Evolutionary conservation across 2,113 vertebrate genomes (phyloP), one percentile per base, ranked within the genome.

Genomic region (Sinocyclocheilus rhinocerous): DNA sequence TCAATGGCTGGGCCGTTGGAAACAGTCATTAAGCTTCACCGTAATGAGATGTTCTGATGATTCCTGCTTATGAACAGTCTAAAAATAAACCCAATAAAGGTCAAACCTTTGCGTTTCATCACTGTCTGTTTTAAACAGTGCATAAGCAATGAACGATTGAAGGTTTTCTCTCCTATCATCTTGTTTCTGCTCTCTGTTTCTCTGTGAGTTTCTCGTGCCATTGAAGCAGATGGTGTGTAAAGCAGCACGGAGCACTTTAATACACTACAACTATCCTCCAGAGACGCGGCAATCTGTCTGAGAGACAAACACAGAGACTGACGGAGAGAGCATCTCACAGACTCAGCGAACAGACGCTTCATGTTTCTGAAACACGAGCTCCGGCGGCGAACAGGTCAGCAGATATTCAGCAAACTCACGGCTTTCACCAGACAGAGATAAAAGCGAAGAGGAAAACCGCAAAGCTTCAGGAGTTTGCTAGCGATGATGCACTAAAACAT

Each of bases 231-330:
- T 85, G 84, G 76, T 24, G 63, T n/a, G 63, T 50, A 80, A 78
- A 79, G 84, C 36, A 76, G 83, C 39, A 36, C n/a, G 3, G 18
- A 52, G 45, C 26, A 77, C 90, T 92, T 92, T 92, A 92, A 91
- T 89, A 91, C 90, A 87, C 90, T 89, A 50, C 50, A 85, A 92
- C 89, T 87, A 65, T 90, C 85, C 92, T 92, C 91, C 84, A 57
- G 93, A 90, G 92, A 91, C 81, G 88, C 89, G 86, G 90, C 91
- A 92, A 93, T 93, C 91, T 92, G 91, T 89, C 90, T 91, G 76
- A 85, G 45, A 72, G 2, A 42, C 24, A 50, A 29, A 48, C 69
- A 59, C 16, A 63, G 50, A 76, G 69, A 76, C 50, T 45, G 69
- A 84, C 33, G 39, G 69, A 76, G 42, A 70, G n/a, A 75, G 69